phyloP scores from a whole-genome alignment of 2,888 invertebrate species.

The Hipparchia semele region DNA sequence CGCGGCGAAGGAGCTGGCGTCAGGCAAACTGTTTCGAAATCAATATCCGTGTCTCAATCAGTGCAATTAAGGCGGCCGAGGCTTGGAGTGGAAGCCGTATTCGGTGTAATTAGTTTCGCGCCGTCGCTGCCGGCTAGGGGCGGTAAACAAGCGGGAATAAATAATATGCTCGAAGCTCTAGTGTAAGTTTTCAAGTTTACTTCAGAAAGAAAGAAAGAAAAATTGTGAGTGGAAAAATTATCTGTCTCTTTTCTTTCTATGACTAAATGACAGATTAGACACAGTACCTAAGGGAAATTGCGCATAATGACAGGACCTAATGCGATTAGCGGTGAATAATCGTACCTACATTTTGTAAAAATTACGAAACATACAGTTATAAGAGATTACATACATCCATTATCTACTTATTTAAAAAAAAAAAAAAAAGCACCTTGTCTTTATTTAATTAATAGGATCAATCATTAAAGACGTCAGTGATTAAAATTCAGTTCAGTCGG shows the following conservation, averaged over 20 bases:
- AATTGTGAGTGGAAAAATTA: too few relatives aligned
- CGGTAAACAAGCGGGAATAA: conserved; percentile 38
- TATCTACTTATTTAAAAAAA: conserved; percentile 6
- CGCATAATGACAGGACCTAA: neutral
- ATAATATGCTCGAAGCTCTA: conserved; percentile 3
- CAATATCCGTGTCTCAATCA: conserved; percentile 82
- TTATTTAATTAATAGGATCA: conserved; percentile 1
- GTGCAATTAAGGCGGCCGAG: conserved; percentile 71
- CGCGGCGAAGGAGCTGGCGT: conserved; percentile 51
- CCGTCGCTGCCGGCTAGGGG: conserved; percentile 58
- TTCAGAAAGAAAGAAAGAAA: too few relatives aligned
- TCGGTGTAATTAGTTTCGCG: conserved; percentile 76
- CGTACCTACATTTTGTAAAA: neutral
- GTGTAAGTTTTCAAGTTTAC: too few relatives aligned
- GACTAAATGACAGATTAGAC: too few relatives aligned
- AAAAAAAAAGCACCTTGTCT: neutral
- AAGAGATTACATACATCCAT: conserved; percentile 16
- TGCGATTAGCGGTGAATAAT: conserved; percentile 20
- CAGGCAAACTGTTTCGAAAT: conserved; percentile 73
- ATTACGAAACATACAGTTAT: conserved; percentile 8
- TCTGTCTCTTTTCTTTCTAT: too few relatives aligned
- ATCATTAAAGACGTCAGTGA: neutral
- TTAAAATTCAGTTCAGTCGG: neutral
- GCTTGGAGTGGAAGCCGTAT: conserved; percentile 62
- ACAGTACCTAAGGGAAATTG: too few relatives aligned